Evolutionary conservation across 2,797 vertebrate species (phyloP), one percentile per base, ranked within the genome.

Genomic region (Pagetopsis macropterus): DNA sequence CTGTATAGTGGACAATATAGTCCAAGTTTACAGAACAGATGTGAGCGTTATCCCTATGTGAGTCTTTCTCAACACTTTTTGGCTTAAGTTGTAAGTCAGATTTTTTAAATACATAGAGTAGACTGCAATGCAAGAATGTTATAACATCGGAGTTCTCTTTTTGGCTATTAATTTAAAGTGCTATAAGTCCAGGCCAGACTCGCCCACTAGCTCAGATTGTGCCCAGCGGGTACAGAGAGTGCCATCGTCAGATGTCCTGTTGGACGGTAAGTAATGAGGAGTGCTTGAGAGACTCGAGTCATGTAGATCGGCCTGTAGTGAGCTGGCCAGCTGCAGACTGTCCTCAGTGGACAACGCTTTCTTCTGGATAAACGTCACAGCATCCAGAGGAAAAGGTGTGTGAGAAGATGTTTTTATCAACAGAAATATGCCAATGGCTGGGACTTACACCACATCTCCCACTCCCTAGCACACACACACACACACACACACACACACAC

Each of bases 371-470:
- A 79, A 63, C 52, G 15, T 68, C 72, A 70, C 41, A 52, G 33
- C 59, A 67, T 61, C 56, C 48, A 73, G 10, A 54, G 10, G 52
- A 75, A 84, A 83, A 84, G 64, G 72, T 84, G 77, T 72, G 68
- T 72, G 68, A 70, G 62, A 82, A 84, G 56, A 84, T 87, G 77
- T 71, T 73, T 82, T 87, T 87, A 88, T 88, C 67, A 72, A 65
- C 75, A 75, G 56, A 76, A 79, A 86, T 83, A 81, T 87, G 63
- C 77, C 56, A 79, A 67, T 41, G 77, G 66, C 55, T 67, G 64
- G 85, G 86, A 67, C 48, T 31, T 17, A 43, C 52, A 86, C 81
- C 86, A 88, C 81, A 59, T 70, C 72, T 79, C 72, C 52, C 69
- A 55, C 82, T 70, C 57, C 65, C 19, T 31, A 55, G 51, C 57